phyloP scores from a whole-genome alignment of 2,888 invertebrate genomes.

The Terebella lapidaria region DNA sequence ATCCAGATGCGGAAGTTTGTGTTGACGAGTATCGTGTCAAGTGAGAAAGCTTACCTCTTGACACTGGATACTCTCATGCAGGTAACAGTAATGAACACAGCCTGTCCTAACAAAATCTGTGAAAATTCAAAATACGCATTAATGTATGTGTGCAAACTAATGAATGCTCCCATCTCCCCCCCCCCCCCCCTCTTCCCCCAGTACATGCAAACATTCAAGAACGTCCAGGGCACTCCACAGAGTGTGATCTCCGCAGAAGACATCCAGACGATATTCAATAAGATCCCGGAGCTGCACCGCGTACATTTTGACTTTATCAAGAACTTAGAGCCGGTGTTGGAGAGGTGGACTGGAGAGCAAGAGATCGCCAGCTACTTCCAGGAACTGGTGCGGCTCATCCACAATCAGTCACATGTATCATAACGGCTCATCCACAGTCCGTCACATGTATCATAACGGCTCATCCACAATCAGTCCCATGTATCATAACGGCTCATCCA shows the following conservation, averaged over 20 bases:
- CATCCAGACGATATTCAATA: conserved; percentile 85
- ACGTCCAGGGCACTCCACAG: conserved; percentile 11
- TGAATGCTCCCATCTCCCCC: too few relatives aligned
- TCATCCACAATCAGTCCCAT: too few relatives aligned
- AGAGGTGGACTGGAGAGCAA: conserved; percentile 51
- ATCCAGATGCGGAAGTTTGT: conserved; percentile 77
- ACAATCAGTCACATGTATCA: too few relatives aligned
- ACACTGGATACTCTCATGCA: conserved; percentile 83
- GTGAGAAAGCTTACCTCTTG: conserved; percentile 84
- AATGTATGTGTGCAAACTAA: too few relatives aligned
- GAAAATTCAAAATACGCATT: too few relatives aligned
- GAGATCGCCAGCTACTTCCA: conserved; percentile 82
- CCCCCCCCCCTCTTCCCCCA: too few relatives aligned
- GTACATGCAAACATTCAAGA: conserved; percentile 21
- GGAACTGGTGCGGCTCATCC: conserved; percentile 70
- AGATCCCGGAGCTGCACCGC: conserved; percentile 80
- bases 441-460: too few relatives aligned
- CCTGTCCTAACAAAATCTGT: too few relatives aligned
- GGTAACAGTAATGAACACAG: conserved; percentile 56
- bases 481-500: not conserved
- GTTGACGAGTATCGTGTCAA: conserved; percentile 82
- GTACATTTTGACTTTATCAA: conserved; percentile 79
- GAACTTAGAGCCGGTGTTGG: conserved; percentile 58
- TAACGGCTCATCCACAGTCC: too few relatives aligned
- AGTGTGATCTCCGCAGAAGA: conserved; percentile 78